Conservation (phyloP, 2,888 invertebrate genomes). For the Tetragonula carbonaria region DNA sequence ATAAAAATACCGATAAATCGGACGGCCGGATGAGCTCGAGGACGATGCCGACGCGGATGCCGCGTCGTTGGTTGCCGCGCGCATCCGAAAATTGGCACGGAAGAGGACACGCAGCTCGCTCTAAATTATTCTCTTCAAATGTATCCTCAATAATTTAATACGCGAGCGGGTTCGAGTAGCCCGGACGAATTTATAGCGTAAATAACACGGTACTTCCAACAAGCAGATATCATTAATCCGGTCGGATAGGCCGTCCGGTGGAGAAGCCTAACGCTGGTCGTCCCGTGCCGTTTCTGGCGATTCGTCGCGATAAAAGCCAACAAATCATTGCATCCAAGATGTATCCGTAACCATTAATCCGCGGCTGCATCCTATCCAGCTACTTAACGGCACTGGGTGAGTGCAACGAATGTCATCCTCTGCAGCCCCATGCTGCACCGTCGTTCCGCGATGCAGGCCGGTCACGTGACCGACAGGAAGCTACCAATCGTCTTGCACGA, state of each 20-base stretch:
- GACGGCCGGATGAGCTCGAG: not conserved
- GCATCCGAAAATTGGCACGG: conserved; percentile 52
- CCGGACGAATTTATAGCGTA: conserved; percentile 50
- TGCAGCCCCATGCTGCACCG: conserved; percentile 68
- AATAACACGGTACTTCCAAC: conserved; percentile 52
- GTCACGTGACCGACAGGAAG: conserved; percentile 83
- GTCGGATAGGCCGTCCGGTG: not conserved
- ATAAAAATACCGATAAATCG: conserved; percentile 41
- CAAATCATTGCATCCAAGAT: conserved; percentile 61
- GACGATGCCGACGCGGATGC: not conserved
- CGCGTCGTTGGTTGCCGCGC: not conserved
- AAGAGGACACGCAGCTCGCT: conserved; percentile 36
- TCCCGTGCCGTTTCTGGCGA: conserved; percentile 14
- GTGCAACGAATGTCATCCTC: conserved; percentile 75
- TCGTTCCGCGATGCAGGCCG: conserved; percentile 75
- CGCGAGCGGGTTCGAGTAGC: conserved; percentile 6
- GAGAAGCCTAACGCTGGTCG: not conserved
- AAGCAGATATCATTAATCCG: conserved; percentile 50
- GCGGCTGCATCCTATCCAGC: conserved; percentile 60
- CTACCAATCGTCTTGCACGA: conserved; percentile 83
- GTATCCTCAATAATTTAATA: conserved; percentile 57
- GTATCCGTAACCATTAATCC: conserved; percentile 65
- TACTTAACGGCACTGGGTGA: conserved; percentile 68
- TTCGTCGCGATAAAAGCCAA: conserved; percentile 63
- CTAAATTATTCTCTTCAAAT: conserved; percentile 54